Evolutionary conservation across 2,113 vertebrate species (phyloP), one percentile per base, ranked within the genome.

Genomic region (Ciconia stormi): DNA sequence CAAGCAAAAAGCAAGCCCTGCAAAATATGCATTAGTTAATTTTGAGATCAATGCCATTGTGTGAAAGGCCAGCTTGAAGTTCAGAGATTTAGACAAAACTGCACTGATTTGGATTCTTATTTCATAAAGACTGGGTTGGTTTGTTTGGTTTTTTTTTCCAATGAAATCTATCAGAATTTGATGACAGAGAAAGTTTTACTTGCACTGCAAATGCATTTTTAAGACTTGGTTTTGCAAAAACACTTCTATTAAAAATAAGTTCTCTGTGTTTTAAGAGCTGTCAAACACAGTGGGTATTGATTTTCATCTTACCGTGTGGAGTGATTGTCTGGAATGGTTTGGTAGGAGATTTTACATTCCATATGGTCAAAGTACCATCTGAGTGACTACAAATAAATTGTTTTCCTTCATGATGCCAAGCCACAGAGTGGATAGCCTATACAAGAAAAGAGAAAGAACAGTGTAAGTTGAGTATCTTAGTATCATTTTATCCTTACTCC

Each of bases 301-400:
- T 96, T 93, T 62, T 78, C 40, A 94, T 85, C 99, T 99, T 99
- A 99, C 99, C 99, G 3, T 99, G 99, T 82, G 99, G 99, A 86
- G 99, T 99, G 98, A 99, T 99, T 98, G 99, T 99, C 98, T 99
- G 99, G 87, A 98, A 97, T 83, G 99, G 99, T 94, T 99, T 99
- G 87, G 99, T 97, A 96, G 99, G 99, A 82, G 99, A 99, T 95
- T 99, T 99, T 98, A 99, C 95, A 98, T 99, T 99, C 99, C 99
- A 99, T 98, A 99, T 99, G 96, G 99, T 99, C 98, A 99, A 98
- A 67, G 99, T 99, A 87, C 99, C 99, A 93, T 99, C 99, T 77
- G 99, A 99, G 98, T 99, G 99, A 98, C 99, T 99, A 97, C 99
- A 99, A 95, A 99, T 99, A 97, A 99, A 99, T 79, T 99, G 99